phyloP scores from a whole-genome alignment of 30 jellyfish, hydroid and myxozoan genomes.

The Rhopilema esculentum region DNA sequence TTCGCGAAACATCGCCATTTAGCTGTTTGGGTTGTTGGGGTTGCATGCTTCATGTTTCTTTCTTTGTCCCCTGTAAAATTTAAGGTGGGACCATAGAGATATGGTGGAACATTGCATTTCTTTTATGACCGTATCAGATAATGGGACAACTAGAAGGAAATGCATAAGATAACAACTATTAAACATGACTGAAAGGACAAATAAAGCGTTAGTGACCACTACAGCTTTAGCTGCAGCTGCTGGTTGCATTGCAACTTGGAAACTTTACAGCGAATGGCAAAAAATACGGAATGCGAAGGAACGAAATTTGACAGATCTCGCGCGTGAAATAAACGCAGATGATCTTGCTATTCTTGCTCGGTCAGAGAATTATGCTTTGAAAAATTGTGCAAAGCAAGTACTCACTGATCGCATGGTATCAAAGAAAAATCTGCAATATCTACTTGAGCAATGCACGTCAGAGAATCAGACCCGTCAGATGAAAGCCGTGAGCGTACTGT shows the following conservation, averaged over 20 bases:
- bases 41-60: neutral
- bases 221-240: constrained; percentile 78
- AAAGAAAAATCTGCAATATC: constrained; percentile 15
- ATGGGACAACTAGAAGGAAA: neutral
- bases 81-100: neutral
- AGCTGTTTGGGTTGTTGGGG: neutral
- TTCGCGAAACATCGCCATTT: too few relatives aligned
- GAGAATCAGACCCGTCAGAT: constrained; percentile 38
- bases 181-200: constrained; percentile 28
- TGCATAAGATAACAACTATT: neutral
- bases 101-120: too few relatives aligned
- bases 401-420: constrained; percentile 73
- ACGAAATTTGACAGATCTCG: constrained; percentile 71
- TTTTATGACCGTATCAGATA: too few relatives aligned
- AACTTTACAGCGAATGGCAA: constrained; percentile 52
- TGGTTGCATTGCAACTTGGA: constrained; percentile 75
- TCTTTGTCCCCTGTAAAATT: neutral
- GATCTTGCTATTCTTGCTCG: constrained; percentile 68
- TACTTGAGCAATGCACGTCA: constrained; percentile 37
- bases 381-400: constrained; percentile 83
- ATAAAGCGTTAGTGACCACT: constrained; percentile 67
- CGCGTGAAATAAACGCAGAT: constrained; percentile 29
- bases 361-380: constrained; percentile 56
- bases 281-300: constrained; percentile 47
- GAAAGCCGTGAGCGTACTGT: constrained; percentile 72